Evolutionary conservation across 2,888 invertebrate genomes (phyloP), one percentile per base, ranked within the genome.

Genomic region (Drosophila infuscata): DNA sequence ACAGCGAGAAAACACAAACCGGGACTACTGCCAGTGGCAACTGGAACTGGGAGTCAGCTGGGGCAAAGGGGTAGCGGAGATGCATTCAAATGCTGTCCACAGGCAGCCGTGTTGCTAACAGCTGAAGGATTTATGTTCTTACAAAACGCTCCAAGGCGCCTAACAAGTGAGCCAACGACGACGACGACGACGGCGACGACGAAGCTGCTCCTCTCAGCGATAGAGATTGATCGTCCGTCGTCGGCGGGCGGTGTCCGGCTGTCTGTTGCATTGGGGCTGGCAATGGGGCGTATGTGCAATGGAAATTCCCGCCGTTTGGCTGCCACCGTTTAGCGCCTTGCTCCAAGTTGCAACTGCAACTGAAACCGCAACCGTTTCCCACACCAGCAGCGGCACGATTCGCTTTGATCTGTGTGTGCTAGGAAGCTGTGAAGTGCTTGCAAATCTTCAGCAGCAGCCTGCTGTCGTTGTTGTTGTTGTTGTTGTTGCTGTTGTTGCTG

Each of bases 51-150:
- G 15, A 62, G 46, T 46, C 25, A 15, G 15, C 33, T 56, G 41
- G n/a, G n/a, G 20, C 12, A 46, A 12, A 25, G 65, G 54, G 68
- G 54, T 5, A 30, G 17, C 35, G 36, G 70, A 72, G 70, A 43
- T 73, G 76, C 85, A 89, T 87, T 88, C 90, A 85, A 85, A 85
- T 85, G 89, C 75, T 77, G 75, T 69, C 79, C 88, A 68, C 48
- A 49, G 41, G 57, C 51, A 46, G 78, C 76, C 59, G 74, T 52
- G 87, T 67, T 71, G 79, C 63, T 62, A 79, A 79, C 85, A 84
- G 84, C 86, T 87, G 87, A 87, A 87, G 87, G 87, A 87, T 87
- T 87, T 91, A 87, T 87, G 90, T 87, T 87, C 91, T 87, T 85
- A 78, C 76, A 79, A 89, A 90, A 79, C 91, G 91, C 87, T 87